Evolutionary conservation across 2,797 vertebrate genomes (phyloP), one percentile per base, ranked within the genome.

Genomic region (Micropoecilia bifurca): DNA sequence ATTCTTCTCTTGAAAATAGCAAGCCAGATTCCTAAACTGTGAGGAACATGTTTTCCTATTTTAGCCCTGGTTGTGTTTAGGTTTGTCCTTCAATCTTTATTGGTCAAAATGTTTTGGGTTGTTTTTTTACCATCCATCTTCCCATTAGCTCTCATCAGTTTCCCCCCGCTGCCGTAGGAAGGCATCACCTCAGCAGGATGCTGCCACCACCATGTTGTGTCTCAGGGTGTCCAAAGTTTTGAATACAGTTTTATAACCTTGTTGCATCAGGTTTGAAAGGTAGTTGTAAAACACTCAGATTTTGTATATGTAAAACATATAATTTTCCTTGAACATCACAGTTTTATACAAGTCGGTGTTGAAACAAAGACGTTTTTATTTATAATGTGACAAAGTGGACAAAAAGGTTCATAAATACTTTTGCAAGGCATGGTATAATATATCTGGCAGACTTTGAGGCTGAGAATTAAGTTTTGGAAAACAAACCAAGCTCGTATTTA

Each of bases 401-500:
- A 45, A 28, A 45, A 46, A 71, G 6, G 12, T 18, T 28, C 3
- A 71, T 3, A 9, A 13, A 7, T 45, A 8, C 13, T 45, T n/a
- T 69, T 43, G 39, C 12, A 69, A 43, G 39, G 22, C 89, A 81
- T 6, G 36, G 47, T 77, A 73, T 74, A 74, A 36, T 85, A 86
- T 73, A 83, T 78, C 81, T 83, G 84, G 86, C 85, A 87, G 92
- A 94, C 91, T 76, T 82, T 10, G 82, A 89, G 81, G 61, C 88
- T 68, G 43, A 69, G 83, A 81, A 69, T 86, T 86, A 30, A 39
- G 82, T 85, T 91, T 93, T 82, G 79, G 71, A 95, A 94, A 94
- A 95, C 90, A 95, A 95, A 94, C 90, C 91, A 33, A 18, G 74
- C 71, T 77, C 87, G 89, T 91, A 93, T 90, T 83, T 85, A 91